These are phyloP conservation scores for Pseudoatta argentina DNA, from an alignment of 1,140 invertebrate species.

Conservation along the genomic window DNA sequence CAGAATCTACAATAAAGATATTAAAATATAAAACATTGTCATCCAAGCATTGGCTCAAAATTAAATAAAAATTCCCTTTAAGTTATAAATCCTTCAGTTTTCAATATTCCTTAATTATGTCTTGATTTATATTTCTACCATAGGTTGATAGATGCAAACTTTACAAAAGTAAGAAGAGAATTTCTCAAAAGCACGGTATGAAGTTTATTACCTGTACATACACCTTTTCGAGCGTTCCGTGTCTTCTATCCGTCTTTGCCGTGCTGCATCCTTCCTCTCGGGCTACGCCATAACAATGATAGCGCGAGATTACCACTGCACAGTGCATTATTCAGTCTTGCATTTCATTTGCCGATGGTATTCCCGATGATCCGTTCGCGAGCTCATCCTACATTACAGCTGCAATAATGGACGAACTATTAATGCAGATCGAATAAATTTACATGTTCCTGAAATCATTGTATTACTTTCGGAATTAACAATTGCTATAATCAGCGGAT, in stretches of 20 bases:
- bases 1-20: not conserved
- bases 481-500: not conserved
- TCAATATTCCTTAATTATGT: not conserved
- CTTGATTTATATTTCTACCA: not conserved
- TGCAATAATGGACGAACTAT: not conserved
- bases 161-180: not conserved
- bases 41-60: not conserved
- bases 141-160: not conserved
- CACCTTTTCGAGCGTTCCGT: slow-evolving; percentile 66
- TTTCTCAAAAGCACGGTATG: not conserved
- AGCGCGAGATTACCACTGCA: slow-evolving; percentile 15
- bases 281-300: slow-evolving; percentile 57
- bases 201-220: slow-evolving; percentile 42
- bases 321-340: slow-evolving; percentile 38
- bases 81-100: not conserved
- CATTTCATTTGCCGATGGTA: slow-evolving; percentile 16
- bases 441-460: not conserved
- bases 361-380: not conserved
- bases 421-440: slow-evolving; percentile 19
- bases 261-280: slow-evolving; percentile 76
- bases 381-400: slow-evolving; percentile 36
- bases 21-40: not conserved
- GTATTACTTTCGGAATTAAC: not conserved
- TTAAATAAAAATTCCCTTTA: not conserved
- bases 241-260: slow-evolving; percentile 71